These are phyloP conservation scores for Zygaena filipendulae DNA, from an alignment of 2,888 invertebrate species.

Conservation along the genomic window DNA sequence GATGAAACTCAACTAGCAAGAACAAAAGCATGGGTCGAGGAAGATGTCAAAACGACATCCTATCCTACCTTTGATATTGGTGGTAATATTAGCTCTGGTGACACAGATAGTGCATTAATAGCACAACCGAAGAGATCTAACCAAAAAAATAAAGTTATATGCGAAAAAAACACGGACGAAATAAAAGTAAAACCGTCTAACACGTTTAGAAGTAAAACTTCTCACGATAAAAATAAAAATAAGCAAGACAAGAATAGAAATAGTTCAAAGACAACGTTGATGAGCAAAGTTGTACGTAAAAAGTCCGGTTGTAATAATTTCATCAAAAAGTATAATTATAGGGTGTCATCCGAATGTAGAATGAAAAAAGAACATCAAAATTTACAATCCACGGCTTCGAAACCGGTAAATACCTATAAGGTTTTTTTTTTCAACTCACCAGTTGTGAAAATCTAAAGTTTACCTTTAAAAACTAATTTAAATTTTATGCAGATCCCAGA, in stretches of 20 bases:
- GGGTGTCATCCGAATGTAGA: constrained; percentile 17
- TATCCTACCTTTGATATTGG: no score
- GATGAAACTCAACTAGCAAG: constrained; percentile 25
- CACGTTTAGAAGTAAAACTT: no score
- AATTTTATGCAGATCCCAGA: constrained; percentile 39
- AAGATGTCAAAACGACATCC: no score
- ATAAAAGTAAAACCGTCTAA: no score
- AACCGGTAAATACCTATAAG: constrained; percentile 36
- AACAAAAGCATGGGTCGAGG: constrained; percentile 35
- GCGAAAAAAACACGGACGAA: no score
- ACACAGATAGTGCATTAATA: constrained; percentile 9
- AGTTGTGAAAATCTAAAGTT: no score
- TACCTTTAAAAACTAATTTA: constrained; percentile 1
- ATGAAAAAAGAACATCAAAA: constrained; percentile 18
- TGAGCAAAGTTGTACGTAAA: constrained; percentile 18
- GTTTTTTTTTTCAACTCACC: not conserved
- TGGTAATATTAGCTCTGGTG: constrained; percentile 9
- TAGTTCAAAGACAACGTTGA: constrained; percentile 8
- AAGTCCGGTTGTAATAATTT: constrained; percentile 21
- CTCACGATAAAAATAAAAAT: no score
- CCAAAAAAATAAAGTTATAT: no score
- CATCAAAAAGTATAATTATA: constrained; percentile 20
- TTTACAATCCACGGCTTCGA: constrained; percentile 23
- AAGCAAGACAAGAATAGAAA: no score
- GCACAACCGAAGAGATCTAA: no score